These are phyloP conservation scores for Dryococelus australis DNA, from an alignment of 2,888 invertebrate genomes.

Conservation along the genomic window DNA sequence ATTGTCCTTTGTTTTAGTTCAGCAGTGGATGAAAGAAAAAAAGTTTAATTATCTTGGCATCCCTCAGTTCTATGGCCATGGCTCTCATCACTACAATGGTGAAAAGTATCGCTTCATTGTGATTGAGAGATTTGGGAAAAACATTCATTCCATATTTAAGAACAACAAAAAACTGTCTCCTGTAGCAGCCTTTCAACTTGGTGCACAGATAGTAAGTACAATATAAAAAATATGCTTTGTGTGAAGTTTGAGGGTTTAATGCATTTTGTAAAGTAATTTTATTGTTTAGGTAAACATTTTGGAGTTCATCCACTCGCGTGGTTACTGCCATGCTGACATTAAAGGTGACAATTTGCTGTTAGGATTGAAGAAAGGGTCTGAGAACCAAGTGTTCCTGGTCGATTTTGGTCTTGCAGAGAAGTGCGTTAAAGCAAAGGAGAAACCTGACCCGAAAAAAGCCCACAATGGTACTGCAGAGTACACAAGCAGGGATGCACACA, in stretches of 20 bases:
- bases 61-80: constrained; percentile 84
- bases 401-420: constrained; percentile 92
- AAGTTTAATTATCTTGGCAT: constrained; percentile 80
- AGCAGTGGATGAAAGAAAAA: constrained; percentile 71
- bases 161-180: constrained; percentile 74
- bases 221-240: background rate
- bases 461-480: constrained; percentile 98
- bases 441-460: constrained; percentile 88
- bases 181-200: constrained; percentile 60
- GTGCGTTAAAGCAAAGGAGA: constrained; percentile 77
- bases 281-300: constrained; percentile 77
- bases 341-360: constrained; percentile 95
- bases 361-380: constrained; percentile 63
- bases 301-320: constrained; percentile 90
- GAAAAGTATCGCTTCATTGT: constrained; percentile 87
- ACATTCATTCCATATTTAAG: constrained; percentile 80
- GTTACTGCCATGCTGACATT: constrained; percentile 96
- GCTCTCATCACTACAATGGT: constrained; percentile 78
- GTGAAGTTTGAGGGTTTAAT: no score
- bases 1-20: constrained; percentile 65
- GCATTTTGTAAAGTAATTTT: no score
- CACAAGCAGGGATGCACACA: constrained; percentile 94
- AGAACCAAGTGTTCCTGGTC: constrained; percentile 82
- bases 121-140: constrained; percentile 88
- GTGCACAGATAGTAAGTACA: constrained; percentile 58